Base-by-base conservation (phyloP, 2,888 invertebrate genomes). In the Pterostichus madidus region DNA sequence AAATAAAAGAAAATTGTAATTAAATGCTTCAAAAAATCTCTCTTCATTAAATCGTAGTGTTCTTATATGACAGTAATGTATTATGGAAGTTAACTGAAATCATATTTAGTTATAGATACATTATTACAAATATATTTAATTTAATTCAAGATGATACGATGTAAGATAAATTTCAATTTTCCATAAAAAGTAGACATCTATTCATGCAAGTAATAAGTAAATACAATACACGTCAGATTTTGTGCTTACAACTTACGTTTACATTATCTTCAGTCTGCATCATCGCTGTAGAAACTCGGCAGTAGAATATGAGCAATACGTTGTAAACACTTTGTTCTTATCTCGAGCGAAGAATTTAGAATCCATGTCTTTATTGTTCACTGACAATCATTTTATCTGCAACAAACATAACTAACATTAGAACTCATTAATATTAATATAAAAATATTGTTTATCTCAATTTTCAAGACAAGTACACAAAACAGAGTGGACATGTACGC, bases 351-450 rank as follows among this genome's bases (percentile, higher is more conserved):
- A 44, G 39, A 71, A 39, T 39, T 44, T 15, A 44, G 15, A 71
- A 71, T 13, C 17, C 68, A 71, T 71, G 39, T 39, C 68, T 6
- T 49, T 71, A 71, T 10, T 17, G 17, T 15, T 6, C 15, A 15
- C 8, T 71, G 39, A 11, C 17, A 71, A 71, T 44, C 68, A 71
- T 71, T 64, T 64, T 71, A 64, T 71, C 68, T 71, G 68, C 4
- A 71, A 71, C 39, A 71, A 71, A 71, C 11, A 44, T 5, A 39
- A 39, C 39, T 35, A 71, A 11, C 3, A 44, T 71, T 15, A 71
- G 17, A 39, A 11, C 1, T 71, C 0, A 44, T 71, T 15, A 71
- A 17, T 44, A 11, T 5, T 71, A 11, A 10, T 71, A 15, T 6
- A 64, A 39, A 64, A 64, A 61, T 5, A 17, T 56, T 56, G 56